Percentiles rank a stretch among this genome's conserved stretches.
Conservation (phyloP, 1,140 invertebrate genomes). For the Caenorhabditis latens region DNA sequence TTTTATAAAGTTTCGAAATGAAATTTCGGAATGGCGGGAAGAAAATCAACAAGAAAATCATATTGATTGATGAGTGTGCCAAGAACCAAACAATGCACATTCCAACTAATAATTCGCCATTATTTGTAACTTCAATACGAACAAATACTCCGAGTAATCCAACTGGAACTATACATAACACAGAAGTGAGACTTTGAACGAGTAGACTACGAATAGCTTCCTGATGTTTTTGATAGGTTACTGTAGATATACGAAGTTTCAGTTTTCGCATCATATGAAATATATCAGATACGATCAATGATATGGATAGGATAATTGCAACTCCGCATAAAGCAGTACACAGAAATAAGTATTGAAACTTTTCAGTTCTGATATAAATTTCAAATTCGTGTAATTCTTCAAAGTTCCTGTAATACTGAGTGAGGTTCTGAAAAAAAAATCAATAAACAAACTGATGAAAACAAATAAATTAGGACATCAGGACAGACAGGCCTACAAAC, state of each 20-base stretch:
- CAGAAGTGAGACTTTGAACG: not conserved
- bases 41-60: too few relatives aligned
- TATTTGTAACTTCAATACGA: too few relatives aligned
- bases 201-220: not conserved
- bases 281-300: not conserved
- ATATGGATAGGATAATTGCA: not conserved
- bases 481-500: not conserved
- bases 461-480: not conserved
- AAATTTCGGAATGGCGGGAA: too few relatives aligned
- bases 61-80: too few relatives aligned
- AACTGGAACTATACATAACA: too few relatives aligned
- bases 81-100: too few relatives aligned
- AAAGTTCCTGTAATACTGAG: not conserved
- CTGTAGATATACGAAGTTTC: not conserved
- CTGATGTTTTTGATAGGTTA: not conserved
- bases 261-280: not conserved
- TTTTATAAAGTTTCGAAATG: too few relatives aligned
- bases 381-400: not conserved
- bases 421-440: not conserved
- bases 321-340: not conserved
- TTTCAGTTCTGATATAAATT: not conserved
- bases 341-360: not conserved
- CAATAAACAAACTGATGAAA: not conserved
- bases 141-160: too few relatives aligned
- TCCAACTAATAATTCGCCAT: too few relatives aligned